Evolutionary conservation across 1,140 invertebrate species (phyloP).

Genomic region (Venturia canescens): DNA sequence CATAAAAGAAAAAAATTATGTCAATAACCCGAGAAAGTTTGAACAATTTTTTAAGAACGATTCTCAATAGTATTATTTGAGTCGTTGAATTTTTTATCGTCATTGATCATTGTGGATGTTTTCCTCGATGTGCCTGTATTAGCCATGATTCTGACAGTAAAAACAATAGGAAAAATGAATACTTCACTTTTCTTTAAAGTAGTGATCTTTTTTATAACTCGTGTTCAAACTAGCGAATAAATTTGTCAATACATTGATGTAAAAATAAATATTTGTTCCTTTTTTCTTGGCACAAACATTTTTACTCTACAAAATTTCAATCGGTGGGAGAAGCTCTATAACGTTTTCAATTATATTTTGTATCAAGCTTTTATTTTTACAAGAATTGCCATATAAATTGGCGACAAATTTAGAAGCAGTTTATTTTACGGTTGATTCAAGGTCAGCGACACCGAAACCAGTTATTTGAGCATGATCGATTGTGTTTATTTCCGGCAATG

Average conservation of each 20-base stretch:
- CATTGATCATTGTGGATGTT: slow-evolving; percentile 18
- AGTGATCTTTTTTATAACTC: slow-evolving; percentile 38
- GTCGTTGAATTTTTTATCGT: slow-evolving; percentile 38
- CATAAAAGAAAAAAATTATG: slow-evolving; percentile 37
- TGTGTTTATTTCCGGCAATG: neutral
- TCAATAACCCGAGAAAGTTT: slow-evolving; percentile 35
- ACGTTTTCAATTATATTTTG: slow-evolving; percentile 17
- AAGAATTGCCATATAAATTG: neutral
- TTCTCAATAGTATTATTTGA: slow-evolving; percentile 47
- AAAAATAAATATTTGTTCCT: neutral
- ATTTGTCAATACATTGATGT: neutral
- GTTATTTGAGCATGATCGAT: neutral
- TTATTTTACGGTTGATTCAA: neutral
- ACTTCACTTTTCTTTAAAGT: slow-evolving; percentile 36
- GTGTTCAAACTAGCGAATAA: slow-evolving; percentile 28
- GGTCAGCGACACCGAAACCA: neutral
- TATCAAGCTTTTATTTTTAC: neutral
- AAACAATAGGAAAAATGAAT: slow-evolving; percentile 32
- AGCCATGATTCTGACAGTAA: slow-evolving; percentile 29
- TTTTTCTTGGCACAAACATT: neutral
- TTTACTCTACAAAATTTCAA: neutral
- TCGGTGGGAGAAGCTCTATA: slow-evolving; percentile 8
- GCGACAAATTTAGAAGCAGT: slow-evolving; percentile 12
- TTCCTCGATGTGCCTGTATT: neutral
- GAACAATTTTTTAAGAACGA: slow-evolving; percentile 41